Evolutionary conservation across 2,888 invertebrate species (phyloP).

Genomic region (Parthenolecanium corni): DNA sequence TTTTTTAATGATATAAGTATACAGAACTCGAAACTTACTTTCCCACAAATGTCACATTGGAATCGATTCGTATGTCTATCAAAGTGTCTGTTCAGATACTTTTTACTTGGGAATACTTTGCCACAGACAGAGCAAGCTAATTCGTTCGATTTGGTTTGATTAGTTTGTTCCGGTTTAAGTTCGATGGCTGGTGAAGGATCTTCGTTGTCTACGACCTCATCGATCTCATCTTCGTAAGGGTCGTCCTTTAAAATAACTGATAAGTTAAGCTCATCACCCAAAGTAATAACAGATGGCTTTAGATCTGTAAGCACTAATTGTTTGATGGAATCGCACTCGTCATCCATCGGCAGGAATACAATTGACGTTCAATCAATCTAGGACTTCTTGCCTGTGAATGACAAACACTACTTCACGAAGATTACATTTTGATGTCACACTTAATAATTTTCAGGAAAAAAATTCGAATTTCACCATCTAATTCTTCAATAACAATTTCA

Average conservation of each 20-base stretch:
- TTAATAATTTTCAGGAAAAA: no score
- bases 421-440: no score
- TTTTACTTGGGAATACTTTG: not conserved
- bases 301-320: not conserved
- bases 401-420: no score
- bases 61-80: constrained; percentile 2
- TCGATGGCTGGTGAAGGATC: not conserved
- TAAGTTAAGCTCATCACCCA: constrained; percentile 3
- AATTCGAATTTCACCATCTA: no score
- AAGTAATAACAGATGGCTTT: not conserved
- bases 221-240: not conserved
- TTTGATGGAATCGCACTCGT: constrained; percentile 2
- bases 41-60: not conserved
- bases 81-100: not conserved
- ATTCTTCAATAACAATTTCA: no score
- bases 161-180: not conserved
- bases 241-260: not conserved
- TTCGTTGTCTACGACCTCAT: not conserved
- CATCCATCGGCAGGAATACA: no score
- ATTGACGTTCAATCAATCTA: no score
- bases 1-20: no score
- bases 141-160: not conserved
- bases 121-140: not conserved
- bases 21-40: not conserved
- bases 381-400: no score